Base-by-base conservation (phyloP, 1,140 invertebrate genomes). In the Drosophila aff. region DNA sequence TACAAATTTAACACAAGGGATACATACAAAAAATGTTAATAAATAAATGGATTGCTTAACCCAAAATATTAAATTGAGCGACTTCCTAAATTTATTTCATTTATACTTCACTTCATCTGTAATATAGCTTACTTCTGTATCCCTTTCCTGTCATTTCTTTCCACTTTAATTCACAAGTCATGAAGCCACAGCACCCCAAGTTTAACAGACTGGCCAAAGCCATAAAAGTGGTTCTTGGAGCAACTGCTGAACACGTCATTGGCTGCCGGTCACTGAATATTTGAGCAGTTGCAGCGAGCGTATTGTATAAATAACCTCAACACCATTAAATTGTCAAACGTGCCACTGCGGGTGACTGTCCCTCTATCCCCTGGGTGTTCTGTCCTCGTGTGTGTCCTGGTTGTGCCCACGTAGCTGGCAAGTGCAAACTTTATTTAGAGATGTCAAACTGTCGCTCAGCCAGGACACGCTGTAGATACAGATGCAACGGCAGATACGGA, bases 221-320 rank as follows among this genome's bases (percentile, higher is more conserved):
- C 63, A 28, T 44, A 15, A 38, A 67, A 73, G 18, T 50, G 40
- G 71, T 47, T 38, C 58, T 73, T 60, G 47, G 31, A 73, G 23
- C 53, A 16, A 60, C 15, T 50, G 69, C 46, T 49, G 50, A n/a
- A 59, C 67, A 73, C 46, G 68, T 82, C 84, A 87, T 89, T 89
- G 85, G 63, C 79, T 79, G 73, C 66, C 64, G 43, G 73, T 57
- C 66, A 68, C 62, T 79, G 81, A 84, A 89, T 89, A 81, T 90
- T 89, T 89, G 63, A 89, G 49, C 60, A 73, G 65, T 63, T 72
- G 81, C 68, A 78, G 83, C 47, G 47, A 82, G 49, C 65, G 83
- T 89, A 83, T 87, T 89, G 84, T 90, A 76, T 89, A 89, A 89
- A 89, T 90, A 89, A 89, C 84, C 85, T 81, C 84, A 89, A 89